A percentile compares a stretch with the other conserved stretches of the same genome.
phyloP scores from a whole-genome alignment of 2,888 invertebrate species.

The Diarsia dahlii region DNA sequence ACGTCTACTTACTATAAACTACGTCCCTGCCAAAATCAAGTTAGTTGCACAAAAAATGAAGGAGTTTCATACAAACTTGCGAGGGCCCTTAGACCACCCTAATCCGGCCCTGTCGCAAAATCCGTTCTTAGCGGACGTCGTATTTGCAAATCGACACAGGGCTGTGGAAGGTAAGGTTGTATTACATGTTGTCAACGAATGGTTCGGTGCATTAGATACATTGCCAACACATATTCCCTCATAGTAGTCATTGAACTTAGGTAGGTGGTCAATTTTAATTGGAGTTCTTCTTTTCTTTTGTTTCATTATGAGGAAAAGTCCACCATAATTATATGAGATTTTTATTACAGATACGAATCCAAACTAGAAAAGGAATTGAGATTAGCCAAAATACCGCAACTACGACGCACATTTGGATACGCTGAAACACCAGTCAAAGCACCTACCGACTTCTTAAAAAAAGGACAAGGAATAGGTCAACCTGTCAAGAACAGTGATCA shows the following conservation, averaged over 20 bases:
- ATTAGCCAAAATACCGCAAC: constrained; percentile 83
- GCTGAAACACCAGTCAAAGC: constrained; percentile 91
- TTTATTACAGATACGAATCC: constrained; percentile 86
- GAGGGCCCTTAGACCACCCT: no score
- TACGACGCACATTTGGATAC: constrained; percentile 92
- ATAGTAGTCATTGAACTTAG: not conserved
- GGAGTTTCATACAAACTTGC: no score
- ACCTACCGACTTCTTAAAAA: constrained; percentile 92
- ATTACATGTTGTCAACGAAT: not conserved
- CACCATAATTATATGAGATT: not conserved
- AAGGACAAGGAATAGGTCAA: constrained; percentile 89
- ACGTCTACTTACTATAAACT: no score
- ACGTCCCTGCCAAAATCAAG: no score
- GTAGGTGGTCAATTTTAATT: not conserved
- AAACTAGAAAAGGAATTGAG: constrained; percentile 87
- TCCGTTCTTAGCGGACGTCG: no score
- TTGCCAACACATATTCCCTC: not conserved
- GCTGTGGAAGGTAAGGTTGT: not conserved
- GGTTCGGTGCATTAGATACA: not conserved
- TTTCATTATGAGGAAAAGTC: not conserved
- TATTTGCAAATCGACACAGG: not conserved
- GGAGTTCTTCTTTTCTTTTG: not conserved
- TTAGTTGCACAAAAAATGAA: no score
- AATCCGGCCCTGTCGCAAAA: no score
- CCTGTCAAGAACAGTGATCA: constrained; percentile 83